Evolutionary conservation across 2,797 vertebrate species (phyloP), one percentile per base, ranked within the genome.

Genomic region (Otolemur crassicaudatus): DNA sequence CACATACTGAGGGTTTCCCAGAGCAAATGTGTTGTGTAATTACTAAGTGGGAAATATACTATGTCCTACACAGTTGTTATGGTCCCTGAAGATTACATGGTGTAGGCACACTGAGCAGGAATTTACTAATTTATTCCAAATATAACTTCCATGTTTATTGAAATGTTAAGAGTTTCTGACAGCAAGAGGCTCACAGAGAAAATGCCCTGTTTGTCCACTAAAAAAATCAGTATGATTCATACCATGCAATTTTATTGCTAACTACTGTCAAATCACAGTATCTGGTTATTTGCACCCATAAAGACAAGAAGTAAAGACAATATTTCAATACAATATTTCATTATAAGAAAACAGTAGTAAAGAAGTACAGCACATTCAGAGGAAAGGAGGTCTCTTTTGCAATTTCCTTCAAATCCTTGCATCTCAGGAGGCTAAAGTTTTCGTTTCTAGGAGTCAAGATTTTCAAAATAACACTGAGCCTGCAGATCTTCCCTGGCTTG

Each of bases 41-140:
- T 83, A 91, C 79, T 49, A 91, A 84, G 67, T 49, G 46, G 87
- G 80, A 97, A 98, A 97, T 93, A 94, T 22, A 89, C 11, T 70
- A 56, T 75, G 49, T 95, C 96, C 95, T 94, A 94, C 87, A 90
- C 27, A 93, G 94, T 97, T 97, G 98, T 97, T 98, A 96, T 92
- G 97, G 96, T 93, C 94, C 70, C 56, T 29, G 58, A 91, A 97
- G 96, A 97, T 96, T 97, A 97, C 72, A 91, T 2, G 12, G 89
- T 95, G 88, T 69, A 95, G 96, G 94, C 91, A 95, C 75, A 95
- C 0, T 65, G 81, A 49, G n/a, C 7, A 70, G 80, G 90, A 96
- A 98, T 97, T 97, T 97, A 95, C 77, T 83, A 95, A 96, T 97
- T 98, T 97, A 97, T 97, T 97, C 88, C 94, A 97, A 97, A 97